Conservation (phyloP, 2,797 vertebrate genomes). For the Eurystomus glaucurus region DNA sequence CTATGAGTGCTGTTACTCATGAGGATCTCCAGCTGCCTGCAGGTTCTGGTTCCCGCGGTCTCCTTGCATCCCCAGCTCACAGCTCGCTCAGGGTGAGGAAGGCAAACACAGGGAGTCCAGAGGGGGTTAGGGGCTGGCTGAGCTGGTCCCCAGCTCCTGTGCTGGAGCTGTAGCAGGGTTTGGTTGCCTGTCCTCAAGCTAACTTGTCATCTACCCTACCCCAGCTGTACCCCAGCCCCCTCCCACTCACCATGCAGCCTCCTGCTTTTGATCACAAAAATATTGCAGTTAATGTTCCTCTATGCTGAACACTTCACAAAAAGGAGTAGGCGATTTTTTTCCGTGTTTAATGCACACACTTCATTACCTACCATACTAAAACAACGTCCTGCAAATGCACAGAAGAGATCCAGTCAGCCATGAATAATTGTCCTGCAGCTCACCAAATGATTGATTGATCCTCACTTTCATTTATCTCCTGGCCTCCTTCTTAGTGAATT, state of each 20-base stretch:
- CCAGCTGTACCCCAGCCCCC: too few species aligned
- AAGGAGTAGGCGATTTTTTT: background rate
- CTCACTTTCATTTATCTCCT: constrained; percentile 9
- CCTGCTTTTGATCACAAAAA: too few species aligned
- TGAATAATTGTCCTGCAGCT: background rate
- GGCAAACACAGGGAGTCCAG: background rate
- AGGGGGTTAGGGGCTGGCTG: background rate
- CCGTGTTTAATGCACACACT: background rate
- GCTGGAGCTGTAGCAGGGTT: background rate
- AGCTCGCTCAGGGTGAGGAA: background rate
- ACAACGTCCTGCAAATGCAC: background rate
- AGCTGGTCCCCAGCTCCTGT: background rate
- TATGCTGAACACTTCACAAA: background rate
- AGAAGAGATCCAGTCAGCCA: background rate
- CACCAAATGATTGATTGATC: background rate
- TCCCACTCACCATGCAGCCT: too few species aligned
- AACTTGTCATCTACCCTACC: too few species aligned
- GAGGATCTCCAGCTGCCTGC: background rate
- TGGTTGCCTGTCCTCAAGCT: background rate
- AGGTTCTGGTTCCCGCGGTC: background rate
- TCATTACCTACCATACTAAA: background rate
- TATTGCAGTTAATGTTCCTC: background rate
- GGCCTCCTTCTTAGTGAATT: background rate
- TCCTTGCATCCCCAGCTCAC: background rate
- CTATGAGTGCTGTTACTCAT: too few species aligned